Conservation (phyloP, 2,113 vertebrate genomes). For the Callipepla squamata region DNA sequence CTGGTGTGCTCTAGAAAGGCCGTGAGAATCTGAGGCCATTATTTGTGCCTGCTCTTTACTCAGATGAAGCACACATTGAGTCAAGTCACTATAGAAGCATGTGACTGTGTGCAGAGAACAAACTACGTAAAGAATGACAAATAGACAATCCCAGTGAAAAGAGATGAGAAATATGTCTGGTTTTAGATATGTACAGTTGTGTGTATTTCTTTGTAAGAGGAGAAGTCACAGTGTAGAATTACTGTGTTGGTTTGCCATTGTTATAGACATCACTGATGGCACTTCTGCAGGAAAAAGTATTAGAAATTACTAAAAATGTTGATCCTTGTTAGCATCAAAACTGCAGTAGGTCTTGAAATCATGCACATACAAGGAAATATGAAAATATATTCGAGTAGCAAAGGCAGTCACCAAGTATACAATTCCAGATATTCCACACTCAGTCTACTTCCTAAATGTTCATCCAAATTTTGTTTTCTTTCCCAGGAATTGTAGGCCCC, state of each 20-base stretch:
- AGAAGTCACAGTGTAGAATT: neutral
- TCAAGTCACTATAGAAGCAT: neutral
- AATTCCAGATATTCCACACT: neutral
- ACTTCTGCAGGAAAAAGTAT: neutral
- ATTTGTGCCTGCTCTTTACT: neutral
- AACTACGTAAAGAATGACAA: neutral
- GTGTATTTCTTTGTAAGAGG: neutral
- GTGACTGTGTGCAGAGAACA: neutral
- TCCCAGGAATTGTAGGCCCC: conserved; percentile 76
- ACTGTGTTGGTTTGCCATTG: neutral
- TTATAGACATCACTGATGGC: neutral
- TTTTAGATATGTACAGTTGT: neutral
- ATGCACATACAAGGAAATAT: neutral
- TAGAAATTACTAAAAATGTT: neutral
- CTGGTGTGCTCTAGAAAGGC: neutral
- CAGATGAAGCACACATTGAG: neutral
- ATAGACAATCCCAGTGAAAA: neutral
- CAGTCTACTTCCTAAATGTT: neutral
- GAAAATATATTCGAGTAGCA: fast-evolving
- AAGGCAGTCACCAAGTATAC: neutral
- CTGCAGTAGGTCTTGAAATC: neutral
- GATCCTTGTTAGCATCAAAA: neutral
- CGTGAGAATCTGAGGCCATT: neutral
- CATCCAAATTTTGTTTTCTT: conserved; percentile 23
- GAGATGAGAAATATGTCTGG: neutral